phyloP scores from a whole-genome alignment of 2,797 vertebrate species.

The Anguilla marmorata region DNA sequence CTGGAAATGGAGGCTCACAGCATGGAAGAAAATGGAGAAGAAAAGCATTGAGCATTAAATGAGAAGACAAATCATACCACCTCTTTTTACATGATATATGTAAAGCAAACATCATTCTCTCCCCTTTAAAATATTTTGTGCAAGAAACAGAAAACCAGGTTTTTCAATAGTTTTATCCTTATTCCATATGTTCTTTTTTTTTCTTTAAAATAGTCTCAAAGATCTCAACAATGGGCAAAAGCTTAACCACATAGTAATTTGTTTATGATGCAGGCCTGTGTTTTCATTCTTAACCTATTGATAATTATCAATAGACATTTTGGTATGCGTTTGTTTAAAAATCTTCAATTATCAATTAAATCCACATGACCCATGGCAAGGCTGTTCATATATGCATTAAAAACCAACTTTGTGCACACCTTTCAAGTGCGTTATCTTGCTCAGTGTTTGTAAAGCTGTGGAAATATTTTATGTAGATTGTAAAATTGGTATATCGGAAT shows the following conservation, averaged over 20 bases:
- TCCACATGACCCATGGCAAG: neutral
- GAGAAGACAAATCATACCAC: no score
- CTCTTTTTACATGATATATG: neutral
- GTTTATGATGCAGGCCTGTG: neutral
- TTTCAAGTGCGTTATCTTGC: neutral
- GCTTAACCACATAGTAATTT: no score
- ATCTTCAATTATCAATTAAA: neutral
- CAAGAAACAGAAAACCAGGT: neutral
- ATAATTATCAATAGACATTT: neutral
- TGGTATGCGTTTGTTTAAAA: neutral
- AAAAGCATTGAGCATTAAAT: neutral
- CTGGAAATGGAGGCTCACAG: neutral
- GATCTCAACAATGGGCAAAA: no score
- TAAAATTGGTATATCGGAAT: slow-evolving; percentile 35
- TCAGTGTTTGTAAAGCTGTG: neutral
- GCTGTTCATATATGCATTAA: neutral
- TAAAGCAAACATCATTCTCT: neutral
- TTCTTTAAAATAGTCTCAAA: no score
- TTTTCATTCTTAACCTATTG: neutral
- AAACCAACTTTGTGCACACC: neutral
- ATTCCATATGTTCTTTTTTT: neutral
- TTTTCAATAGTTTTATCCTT: neutral
- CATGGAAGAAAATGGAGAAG: neutral
- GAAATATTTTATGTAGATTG: slow-evolving; percentile 21
- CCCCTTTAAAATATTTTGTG: neutral